A percentile compares a stretch with the other conserved stretches of the same genome.
Evolutionary conservation across 1,140 invertebrate species (phyloP).

Genomic region (Coenobita brevimanus): DNA sequence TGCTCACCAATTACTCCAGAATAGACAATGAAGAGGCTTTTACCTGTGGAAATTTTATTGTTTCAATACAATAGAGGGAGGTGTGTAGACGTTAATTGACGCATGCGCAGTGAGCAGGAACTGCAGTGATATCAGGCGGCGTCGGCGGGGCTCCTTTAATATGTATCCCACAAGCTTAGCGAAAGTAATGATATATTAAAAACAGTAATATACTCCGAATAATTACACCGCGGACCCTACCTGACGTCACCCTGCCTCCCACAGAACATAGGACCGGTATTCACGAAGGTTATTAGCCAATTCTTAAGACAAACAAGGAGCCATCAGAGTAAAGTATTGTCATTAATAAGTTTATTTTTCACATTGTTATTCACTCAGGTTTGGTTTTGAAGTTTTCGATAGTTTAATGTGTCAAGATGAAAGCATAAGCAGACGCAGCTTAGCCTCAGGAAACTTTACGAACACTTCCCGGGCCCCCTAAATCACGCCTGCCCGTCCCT

Average conservation of each 20-base stretch:
- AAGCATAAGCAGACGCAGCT: too few species aligned
- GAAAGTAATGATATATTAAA: conserved; percentile 44
- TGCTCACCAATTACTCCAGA: conserved; percentile 45
- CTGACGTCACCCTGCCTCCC: background rate
- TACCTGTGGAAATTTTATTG: conserved; percentile 48
- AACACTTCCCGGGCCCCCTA: background rate
- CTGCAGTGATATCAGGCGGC: background rate
- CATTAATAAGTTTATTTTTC: too few species aligned
- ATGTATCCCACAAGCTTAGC: conserved; percentile 14
- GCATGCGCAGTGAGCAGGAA: background rate
- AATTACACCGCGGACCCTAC: conserved; percentile 11
- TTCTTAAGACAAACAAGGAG: too few species aligned
- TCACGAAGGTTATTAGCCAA: too few species aligned
- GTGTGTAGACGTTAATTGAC: background rate
- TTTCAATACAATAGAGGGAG: conserved; percentile 40
- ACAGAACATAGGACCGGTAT: too few species aligned
- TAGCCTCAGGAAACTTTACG: conserved; percentile 1
- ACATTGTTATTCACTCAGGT: too few species aligned
- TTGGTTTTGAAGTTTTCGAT: too few species aligned
- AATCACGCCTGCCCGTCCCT: conserved; percentile 22
- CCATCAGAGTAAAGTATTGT: too few species aligned
- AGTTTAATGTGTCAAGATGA: too few species aligned
- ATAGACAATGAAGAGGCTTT: conserved; percentile 50
- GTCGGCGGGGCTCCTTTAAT: background rate
- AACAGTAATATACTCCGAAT: conserved; percentile 34